Percentiles rank a stretch among this genome's conserved stretches.
phyloP scores from a whole-genome alignment of 2,113 vertebrate genomes.

The Seriola rivoliana region DNA sequence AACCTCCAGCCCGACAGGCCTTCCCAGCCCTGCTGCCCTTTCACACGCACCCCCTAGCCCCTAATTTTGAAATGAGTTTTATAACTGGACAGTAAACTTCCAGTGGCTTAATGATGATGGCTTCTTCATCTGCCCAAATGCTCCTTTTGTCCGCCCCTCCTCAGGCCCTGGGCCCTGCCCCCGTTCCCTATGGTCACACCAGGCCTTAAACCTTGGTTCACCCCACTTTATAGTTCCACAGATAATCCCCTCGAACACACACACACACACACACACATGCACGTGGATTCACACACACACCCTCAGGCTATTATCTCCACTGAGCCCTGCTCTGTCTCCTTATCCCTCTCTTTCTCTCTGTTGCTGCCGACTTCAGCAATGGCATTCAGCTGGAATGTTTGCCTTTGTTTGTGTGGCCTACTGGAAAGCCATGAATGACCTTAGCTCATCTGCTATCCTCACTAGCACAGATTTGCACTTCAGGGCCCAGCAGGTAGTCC shows the following conservation, averaged over 20 bases:
- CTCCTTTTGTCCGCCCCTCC: conserved; percentile 89
- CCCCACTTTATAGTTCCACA: conserved; percentile 80
- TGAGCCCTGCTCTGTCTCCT: conserved; percentile 67
- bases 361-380: conserved; percentile 88
- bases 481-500: conserved; percentile 92
- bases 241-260: conserved; percentile 75
- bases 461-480: conserved; percentile 91
- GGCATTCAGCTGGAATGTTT: conserved; percentile 92
- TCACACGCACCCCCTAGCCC: conserved; percentile 76
- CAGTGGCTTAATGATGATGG: conserved; percentile 94
- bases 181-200: conserved; percentile 78
- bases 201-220: conserved; percentile 80
- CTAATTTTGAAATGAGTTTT: conserved; percentile 88
- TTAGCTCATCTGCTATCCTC: conserved; percentile 90
- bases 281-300: conserved; percentile 22
- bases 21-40: conserved; percentile 77
- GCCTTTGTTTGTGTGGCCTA: conserved; percentile 89
- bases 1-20: conserved; percentile 53
- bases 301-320: conserved; percentile 71
- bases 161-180: conserved; percentile 79
- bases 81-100: conserved; percentile 90
- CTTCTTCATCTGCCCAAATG: conserved; percentile 97
- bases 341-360: conserved; percentile 66
- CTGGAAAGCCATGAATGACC: conserved; percentile 82
- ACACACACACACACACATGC: conserved; percentile 23